Evolutionary conservation across 2,888 invertebrate species (phyloP).

Genomic region (Macrophya alboannulata): DNA sequence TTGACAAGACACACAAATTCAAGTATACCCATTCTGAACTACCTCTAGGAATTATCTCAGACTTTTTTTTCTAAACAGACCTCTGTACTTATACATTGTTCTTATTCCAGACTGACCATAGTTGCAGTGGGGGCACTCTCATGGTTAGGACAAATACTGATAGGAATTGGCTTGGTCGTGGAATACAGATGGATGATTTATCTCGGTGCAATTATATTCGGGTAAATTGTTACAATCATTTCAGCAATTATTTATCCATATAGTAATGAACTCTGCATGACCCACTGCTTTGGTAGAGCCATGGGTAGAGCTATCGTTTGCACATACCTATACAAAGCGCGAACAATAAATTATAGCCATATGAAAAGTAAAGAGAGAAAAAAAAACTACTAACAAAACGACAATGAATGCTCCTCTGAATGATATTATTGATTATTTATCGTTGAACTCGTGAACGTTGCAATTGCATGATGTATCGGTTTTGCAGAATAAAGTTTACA

Average conservation of each 20-base stretch:
- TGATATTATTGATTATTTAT: neutral
- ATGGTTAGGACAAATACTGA: constrained; percentile 72
- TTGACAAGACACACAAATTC: constrained; percentile 86
- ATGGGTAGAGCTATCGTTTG: too few species aligned
- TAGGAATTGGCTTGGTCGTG: constrained; percentile 68
- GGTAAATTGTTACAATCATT: constrained; percentile 66
- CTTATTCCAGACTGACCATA: constrained; percentile 82
- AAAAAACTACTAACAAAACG: neutral
- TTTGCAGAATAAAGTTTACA: neutral
- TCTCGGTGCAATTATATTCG: constrained; percentile 69
- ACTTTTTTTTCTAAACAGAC: too few species aligned
- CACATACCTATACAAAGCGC: too few species aligned
- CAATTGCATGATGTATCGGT: neutral
- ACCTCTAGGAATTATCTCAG: neutral
- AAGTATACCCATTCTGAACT: constrained; percentile 79
- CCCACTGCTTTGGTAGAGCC: neutral
- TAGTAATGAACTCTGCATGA: neutral
- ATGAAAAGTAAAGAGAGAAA: neutral
- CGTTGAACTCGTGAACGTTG: neutral
- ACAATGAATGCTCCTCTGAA: neutral
- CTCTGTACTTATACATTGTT: neutral
- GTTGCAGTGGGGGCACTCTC: constrained; percentile 70
- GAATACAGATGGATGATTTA: constrained; percentile 74
- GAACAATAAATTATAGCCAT: neutral
- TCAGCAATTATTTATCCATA: neutral